phyloP scores from a whole-genome alignment of 2,113 vertebrate species.

The Hyperopisus bebe region DNA sequence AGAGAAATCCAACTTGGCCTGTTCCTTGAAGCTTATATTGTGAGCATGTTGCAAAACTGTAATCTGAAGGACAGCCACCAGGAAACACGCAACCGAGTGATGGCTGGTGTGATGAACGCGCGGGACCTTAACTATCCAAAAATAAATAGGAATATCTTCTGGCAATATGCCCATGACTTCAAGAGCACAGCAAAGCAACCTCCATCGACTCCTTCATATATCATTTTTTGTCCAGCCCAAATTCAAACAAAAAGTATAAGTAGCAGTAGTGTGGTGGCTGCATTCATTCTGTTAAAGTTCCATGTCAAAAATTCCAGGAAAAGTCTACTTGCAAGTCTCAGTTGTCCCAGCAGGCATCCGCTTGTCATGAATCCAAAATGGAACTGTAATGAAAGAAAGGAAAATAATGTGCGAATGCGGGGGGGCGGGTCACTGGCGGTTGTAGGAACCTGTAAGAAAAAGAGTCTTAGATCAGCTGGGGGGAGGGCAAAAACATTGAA shows the following conservation, averaged over 20 bases:
- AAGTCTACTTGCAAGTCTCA: constrained; percentile 33
- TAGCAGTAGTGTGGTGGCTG: constrained; percentile 26
- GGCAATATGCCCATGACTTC: neutral
- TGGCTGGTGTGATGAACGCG: neutral
- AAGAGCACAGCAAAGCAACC: neutral
- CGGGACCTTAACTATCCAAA: neutral
- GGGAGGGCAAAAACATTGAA: neutral
- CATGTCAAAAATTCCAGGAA: constrained; percentile 12
- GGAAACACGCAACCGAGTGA: neutral
- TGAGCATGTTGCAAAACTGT: neutral
- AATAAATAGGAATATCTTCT: neutral
- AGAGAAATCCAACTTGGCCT: neutral
- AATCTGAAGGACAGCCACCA: neutral
- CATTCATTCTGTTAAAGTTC: constrained; percentile 24
- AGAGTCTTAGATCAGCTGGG: neutral
- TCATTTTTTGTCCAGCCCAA: constrained; percentile 32
- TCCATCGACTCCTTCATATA: constrained; percentile 29
- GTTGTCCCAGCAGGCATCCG: constrained; percentile 43
- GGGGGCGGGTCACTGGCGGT: constrained; percentile 63
- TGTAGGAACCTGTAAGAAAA: constrained; percentile 59
- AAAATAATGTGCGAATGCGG: constrained; percentile 36
- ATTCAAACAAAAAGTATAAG: constrained; percentile 20
- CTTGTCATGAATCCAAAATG: constrained; percentile 28
- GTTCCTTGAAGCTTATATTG: neutral
- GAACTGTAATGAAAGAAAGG: constrained; percentile 21